A percentile compares a stretch with the other conserved stretches of the same genome.
Conservation (phyloP, 2,113 vertebrate genomes). For the Gnathonemus longibarbis region DNA sequence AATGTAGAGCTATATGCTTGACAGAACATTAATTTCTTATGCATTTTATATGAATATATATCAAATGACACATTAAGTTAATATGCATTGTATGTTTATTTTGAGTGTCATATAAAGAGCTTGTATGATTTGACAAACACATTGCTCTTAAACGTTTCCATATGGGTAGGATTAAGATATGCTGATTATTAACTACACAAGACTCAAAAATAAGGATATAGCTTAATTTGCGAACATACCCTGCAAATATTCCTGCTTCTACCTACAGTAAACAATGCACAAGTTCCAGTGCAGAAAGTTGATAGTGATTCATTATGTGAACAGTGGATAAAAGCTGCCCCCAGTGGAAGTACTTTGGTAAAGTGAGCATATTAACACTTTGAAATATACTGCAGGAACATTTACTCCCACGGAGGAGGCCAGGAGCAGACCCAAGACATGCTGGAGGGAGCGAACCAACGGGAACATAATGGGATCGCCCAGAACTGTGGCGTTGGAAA, state of each 20-base stretch:
- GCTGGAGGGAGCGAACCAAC: no score
- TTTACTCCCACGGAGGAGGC: neutral
- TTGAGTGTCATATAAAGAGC: neutral
- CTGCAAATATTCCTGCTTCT: neutral
- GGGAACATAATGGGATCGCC: neutral
- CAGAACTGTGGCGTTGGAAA: neutral
- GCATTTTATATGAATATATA: neutral
- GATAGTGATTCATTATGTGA: neutral
- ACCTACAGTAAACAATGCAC: neutral
- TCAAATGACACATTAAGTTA: neutral
- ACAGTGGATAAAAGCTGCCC: neutral
- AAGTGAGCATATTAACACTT: neutral
- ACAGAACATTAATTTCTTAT: neutral
- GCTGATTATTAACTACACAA: neutral
- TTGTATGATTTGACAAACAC: neutral
- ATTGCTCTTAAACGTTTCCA: neutral
- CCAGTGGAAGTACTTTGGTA: neutral
- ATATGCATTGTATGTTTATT: neutral
- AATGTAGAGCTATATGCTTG: neutral
- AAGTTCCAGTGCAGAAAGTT: neutral
- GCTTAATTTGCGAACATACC: neutral
- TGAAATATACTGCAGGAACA: neutral
- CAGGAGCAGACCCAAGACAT: neutral
- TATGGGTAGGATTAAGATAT: neutral
- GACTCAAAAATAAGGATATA: neutral